Conservation (phyloP, 1,140 invertebrate genomes). For the Scaptomyza graminum region DNA sequence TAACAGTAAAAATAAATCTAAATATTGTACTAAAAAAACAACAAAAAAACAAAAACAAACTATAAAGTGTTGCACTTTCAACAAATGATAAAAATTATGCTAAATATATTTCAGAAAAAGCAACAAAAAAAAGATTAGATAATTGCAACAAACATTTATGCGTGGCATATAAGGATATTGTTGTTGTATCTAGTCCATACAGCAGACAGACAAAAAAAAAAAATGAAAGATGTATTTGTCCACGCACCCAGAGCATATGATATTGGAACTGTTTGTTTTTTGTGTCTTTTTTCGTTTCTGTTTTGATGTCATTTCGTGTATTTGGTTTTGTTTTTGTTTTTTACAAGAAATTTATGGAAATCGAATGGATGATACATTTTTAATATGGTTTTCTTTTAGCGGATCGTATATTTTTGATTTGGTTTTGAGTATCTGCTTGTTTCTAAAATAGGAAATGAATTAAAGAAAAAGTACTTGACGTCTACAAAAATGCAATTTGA, state of each 20-base stretch:
- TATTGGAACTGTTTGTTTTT: constrained; percentile 42
- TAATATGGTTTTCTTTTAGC: constrained; percentile 10
- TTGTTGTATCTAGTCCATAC: constrained; percentile 16
- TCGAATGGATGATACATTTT: constrained; percentile 6
- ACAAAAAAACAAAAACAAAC: constrained; percentile 44
- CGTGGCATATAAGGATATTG: constrained; percentile 22
- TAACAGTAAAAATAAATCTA: constrained; percentile 80
- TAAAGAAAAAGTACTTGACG: not conserved
- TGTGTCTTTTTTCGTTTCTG: constrained; percentile 39
- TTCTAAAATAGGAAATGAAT: constrained; percentile 2
- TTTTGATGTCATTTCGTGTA: constrained; percentile 75
- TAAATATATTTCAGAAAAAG: constrained; percentile 40
- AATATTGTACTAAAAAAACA: constrained; percentile 78
- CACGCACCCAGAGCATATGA: constrained; percentile 19
- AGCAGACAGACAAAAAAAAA: not conserved
- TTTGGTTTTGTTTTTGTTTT: constrained; percentile 58
- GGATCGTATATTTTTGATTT: constrained; percentile 4
- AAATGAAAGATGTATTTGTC: constrained; percentile 11
- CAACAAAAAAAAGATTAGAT: constrained; percentile 17
- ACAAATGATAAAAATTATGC: constrained; percentile 33
- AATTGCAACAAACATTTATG: constrained; percentile 42
- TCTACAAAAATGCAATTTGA: not conserved
- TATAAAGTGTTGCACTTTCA: constrained; percentile 73
- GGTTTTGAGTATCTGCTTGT: constrained; percentile 1
- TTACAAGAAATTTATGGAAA: constrained; percentile 1